Evolutionary conservation across 2,113 vertebrate genomes (phyloP).

Genomic region (Upupa epops): DNA sequence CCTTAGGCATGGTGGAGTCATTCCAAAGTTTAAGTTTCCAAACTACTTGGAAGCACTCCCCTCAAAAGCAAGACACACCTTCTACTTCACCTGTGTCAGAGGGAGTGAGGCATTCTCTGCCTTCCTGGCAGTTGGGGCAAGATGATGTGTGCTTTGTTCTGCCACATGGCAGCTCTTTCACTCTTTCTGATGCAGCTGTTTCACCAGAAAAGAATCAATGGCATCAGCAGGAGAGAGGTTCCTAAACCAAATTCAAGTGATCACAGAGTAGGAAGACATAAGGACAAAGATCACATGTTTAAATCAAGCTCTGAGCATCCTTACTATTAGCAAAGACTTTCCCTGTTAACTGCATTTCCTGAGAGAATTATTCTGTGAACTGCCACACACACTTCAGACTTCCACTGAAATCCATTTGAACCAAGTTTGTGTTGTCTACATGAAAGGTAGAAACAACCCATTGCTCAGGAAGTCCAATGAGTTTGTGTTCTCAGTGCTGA

Average conservation of each 20-base stretch:
- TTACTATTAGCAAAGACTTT: background rate
- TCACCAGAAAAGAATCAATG: background rate
- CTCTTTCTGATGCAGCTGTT: background rate
- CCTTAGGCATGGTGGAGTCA: background rate
- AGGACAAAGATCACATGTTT: background rate
- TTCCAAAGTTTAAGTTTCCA: background rate
- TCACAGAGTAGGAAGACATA: background rate
- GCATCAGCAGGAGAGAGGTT: background rate
- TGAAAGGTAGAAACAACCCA: background rate
- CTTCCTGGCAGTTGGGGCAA: background rate
- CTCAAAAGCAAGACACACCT: background rate
- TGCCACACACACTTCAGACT: background rate
- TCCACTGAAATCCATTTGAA: background rate
- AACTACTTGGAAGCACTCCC: background rate
- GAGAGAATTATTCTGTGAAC: background rate
- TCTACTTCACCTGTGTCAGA: background rate
- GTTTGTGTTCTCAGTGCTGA: background rate
- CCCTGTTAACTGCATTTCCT: background rate
- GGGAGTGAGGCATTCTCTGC: background rate
- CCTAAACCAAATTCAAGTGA: background rate
- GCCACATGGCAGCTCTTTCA: background rate
- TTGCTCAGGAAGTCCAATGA: background rate
- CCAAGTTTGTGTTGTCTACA: background rate
- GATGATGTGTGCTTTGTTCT: background rate
- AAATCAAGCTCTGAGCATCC: background rate